Evolutionary conservation across 2,113 vertebrate species (phyloP), one percentile per base, ranked within the genome.

Genomic region (Sander vitreus): DNA sequence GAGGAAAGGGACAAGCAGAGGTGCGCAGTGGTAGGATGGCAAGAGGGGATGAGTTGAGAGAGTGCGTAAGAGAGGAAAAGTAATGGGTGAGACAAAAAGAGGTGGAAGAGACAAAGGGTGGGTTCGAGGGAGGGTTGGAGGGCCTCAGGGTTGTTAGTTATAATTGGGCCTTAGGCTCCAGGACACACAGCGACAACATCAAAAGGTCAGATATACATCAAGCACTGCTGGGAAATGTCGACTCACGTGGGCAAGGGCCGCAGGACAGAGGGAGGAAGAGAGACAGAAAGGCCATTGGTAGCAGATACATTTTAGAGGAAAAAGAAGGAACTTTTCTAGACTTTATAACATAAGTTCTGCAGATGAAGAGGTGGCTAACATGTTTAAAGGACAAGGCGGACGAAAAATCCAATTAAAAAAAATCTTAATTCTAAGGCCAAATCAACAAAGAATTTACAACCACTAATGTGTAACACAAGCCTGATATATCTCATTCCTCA

Each of bases 151-250:
- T 91, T 94, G 94, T 94, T 94, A 92, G 90, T 91, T 95, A 94
- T 96, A 96, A 96, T 96, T 95, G 94, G 94, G 88, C 92, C 89
- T 89, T 72, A 53, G 89, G 92, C 93, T 92, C 63, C 23, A 54
- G 92, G 91, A 93, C 90, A 91, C 30, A 80, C 81, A 78, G 92
- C 80, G 90, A 94, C 93, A 93, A 93, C 95, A 95, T 95, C 93
- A 96, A 96, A 33, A 96, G 95, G 95, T 95, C 94, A 96, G 95
- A 95, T 95, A 95, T 95, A 96, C 92, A 95, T 96, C 95, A 96
- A 93, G 90, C 69, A 65, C 79, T 86, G 88, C 87, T 88, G 88
- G 86, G 92, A 92, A 95, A 94, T 94, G 94, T 91, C 87, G 84
- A 88, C 86, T 87, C 80, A 78, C 47, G 83, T 81, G 58, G 50